phyloP scores from a whole-genome alignment of 2,113 vertebrate genomes.

The Peromyscus maniculatus region DNA sequence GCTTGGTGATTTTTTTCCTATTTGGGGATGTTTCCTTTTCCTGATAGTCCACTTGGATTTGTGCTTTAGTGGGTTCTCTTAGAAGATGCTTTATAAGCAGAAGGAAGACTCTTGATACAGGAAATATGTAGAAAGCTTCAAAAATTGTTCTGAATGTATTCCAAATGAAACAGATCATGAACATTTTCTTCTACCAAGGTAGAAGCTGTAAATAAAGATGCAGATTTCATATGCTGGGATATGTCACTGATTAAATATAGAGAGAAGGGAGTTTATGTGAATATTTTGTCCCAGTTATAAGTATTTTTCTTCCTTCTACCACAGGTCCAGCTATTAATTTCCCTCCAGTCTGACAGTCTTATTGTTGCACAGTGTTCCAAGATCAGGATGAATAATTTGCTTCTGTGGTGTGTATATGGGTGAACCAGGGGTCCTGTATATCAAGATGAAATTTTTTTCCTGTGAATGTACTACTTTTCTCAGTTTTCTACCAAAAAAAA shows the following conservation, averaged over 20 bases:
- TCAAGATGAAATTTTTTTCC: slow-evolving; percentile 22
- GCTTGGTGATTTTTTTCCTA: background rate
- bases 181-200: slow-evolving; percentile 59
- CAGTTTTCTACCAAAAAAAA: background rate
- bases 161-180: slow-evolving; percentile 68
- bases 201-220: slow-evolving; percentile 66
- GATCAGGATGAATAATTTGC: slow-evolving; percentile 49
- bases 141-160: slow-evolving; percentile 57
- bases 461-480: background rate
- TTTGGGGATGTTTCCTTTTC: background rate
- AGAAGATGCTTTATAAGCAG: slow-evolving; percentile 30
- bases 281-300: slow-evolving; percentile 58
- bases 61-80: background rate
- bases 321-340: slow-evolving; percentile 57
- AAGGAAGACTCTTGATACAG: slow-evolving; percentile 16
- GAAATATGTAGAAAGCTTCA: slow-evolving; percentile 46
- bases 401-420: background rate
- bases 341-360: slow-evolving; percentile 10
- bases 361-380: slow-evolving; percentile 25
- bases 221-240: slow-evolving; percentile 65
- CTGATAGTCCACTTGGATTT: slow-evolving; percentile 11
- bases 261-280: slow-evolving; percentile 48
- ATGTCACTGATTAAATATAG: slow-evolving; percentile 71
- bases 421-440: slow-evolving; percentile 12
- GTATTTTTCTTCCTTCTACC: slow-evolving; percentile 24